Base-by-base conservation (phyloP, 2,888 invertebrate genomes). In the Cephus rjabovi region DNA sequence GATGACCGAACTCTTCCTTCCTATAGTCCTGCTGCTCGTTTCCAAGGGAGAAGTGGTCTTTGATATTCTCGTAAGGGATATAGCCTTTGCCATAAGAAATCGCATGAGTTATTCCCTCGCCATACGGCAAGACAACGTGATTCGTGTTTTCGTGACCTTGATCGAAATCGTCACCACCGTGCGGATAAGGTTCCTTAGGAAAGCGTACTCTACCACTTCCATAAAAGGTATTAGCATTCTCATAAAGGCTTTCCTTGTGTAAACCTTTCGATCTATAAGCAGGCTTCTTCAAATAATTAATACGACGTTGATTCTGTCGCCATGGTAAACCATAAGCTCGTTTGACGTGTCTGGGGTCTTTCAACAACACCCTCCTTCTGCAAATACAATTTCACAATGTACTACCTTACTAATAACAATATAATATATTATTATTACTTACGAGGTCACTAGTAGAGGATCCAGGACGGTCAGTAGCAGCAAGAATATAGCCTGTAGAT, bases 41-140 rank as follows among this genome's bases (percentile, higher is more conserved):
- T 9, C 56, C 73, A 15, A 56, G 40, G 12, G 75, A 34, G 34
- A 77, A 77, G 73, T 79, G 82, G 30, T 84, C 82, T 31, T 88
- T 88, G 73, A 86, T 80, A 6, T 81, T 84, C 11, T 87, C 88
- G 77, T 87, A 89, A 4, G 90, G 90, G 1, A 90, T 82, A 74
- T 90, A 90, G 11, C 89, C 89, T 56, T 88, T 87, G 6, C 90
- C 89, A 74, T 83, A 90, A 1, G 87, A 77, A 3, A 87, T 70
- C 6, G 83, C 85, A 71, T 89, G 88, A 73, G 79, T 82, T 74
- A 87, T 81, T 11, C 84, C 87, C 75, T 89, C 89, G 4, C 89
- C 87, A n/a, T 90, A 84, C 0, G 90, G 89, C 71, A 88, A 77
- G 0, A 83, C 73, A 2, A 88, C 82, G 74, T 90, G 86, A 37